Evolutionary conservation across 2,113 vertebrate species (phyloP), one percentile per base, ranked within the genome.

Genomic region (Pogonocichla stellata): DNA sequence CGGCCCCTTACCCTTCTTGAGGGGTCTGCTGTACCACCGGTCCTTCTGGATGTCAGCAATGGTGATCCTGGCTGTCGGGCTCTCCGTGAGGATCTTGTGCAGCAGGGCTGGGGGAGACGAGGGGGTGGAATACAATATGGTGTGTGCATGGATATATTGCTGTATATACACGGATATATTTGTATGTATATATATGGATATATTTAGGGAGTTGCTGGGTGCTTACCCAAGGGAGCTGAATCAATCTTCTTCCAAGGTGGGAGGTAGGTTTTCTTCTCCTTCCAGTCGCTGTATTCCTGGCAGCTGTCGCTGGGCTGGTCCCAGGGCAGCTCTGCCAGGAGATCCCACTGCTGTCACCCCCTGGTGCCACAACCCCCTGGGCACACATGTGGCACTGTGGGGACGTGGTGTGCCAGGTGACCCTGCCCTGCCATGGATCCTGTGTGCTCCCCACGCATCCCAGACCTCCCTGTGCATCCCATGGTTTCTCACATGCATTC

Each of bases 211-310:
- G 28, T 65, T 23, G 11, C 60, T 2, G 19, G 43, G 10, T 4
- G 23, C 34, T 83, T 92, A 98, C 98, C 98, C 48, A 98, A 74
- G 33, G 98, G 98, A 19, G 96, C 94, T 0, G 99, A 98, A 94
- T 99, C 98, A 4, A 99, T 99, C 97, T 99, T 99, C 86, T 99
- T 99, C 99, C 99, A 99, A 14, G 99, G 99, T 6, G 98, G 95
- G 43, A 99, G 97, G 94, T 99, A 99, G 5, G 98, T 99, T 95
- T 99, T 99, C 95, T 97, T 98, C 92, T 99, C 98, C 71, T 99
- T 98, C 99, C 99, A 99, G 80, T 99, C 99, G 15, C 98, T 98
- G 95, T 99, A 99, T 40, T 99, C 99, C 93, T 99, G 99, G 96
- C 99, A 99, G 96, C 95, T 98, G 50, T 99, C 99, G 36, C 97